These are phyloP conservation scores for Solenodon paradoxus DNA, from an alignment of 2,113 vertebrate genomes.

Conservation along the genomic window DNA sequence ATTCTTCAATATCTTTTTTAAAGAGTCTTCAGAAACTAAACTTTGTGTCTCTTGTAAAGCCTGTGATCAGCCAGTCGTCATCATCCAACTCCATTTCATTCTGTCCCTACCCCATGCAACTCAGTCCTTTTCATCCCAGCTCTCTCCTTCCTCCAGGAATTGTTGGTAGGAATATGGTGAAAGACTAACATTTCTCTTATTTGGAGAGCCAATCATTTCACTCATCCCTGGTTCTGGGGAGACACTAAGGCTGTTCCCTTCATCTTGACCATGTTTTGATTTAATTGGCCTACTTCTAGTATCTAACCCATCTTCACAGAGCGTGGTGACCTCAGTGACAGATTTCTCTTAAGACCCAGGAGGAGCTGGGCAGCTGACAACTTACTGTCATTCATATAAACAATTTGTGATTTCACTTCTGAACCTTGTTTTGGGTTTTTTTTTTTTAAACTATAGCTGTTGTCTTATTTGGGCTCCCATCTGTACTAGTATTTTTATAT, in stretches of 20 bases:
- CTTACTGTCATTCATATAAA: background rate
- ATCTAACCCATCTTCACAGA: background rate
- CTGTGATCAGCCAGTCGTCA: background rate
- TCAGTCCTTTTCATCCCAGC: background rate
- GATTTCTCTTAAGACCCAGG: background rate
- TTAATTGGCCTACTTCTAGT: background rate
- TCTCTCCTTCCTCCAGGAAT: background rate
- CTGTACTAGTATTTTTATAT: background rate
- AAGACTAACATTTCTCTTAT: background rate
- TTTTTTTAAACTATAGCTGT: background rate
- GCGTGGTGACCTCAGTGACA: background rate
- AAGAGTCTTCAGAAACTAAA: slow-evolving; percentile 27
- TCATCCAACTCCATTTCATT: background rate
- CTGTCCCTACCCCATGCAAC: background rate
- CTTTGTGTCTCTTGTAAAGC: background rate
- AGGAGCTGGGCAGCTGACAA: background rate
- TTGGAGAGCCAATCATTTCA: background rate
- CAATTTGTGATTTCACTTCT: background rate
- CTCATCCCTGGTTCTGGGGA: background rate
- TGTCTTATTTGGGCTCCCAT: background rate
- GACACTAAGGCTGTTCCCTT: background rate
- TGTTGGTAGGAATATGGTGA: background rate
- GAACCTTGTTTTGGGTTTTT: background rate
- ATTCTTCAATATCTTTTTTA: background rate
- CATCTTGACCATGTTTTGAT: background rate